Base-by-base conservation (phyloP, 1,140 invertebrate genomes). In the Drosophila carrolli region DNA sequence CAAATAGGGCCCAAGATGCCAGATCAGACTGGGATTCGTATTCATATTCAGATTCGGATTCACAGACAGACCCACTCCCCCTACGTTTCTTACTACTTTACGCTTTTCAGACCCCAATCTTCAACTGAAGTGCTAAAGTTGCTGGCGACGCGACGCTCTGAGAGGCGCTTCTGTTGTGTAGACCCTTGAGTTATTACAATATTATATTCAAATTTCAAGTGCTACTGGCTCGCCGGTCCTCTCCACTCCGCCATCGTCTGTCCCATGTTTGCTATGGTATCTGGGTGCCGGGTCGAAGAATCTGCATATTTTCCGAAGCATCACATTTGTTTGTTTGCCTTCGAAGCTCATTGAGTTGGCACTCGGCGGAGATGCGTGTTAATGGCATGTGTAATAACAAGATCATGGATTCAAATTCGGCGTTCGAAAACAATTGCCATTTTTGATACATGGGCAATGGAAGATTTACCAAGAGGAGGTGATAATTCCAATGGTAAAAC, bases 91-190 rank as follows among this genome's bases (percentile, higher is more conserved):
- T n/a, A 51, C 48, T 75, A 62, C 61, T 85, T 81, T 78, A 75
- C 71, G 67, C 76, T 79, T 72, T 84, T 85, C 72, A 73, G 85
- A 81, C 75, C 78, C 74, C 55, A 40, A 10, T 38, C 43, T 75
- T 56, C 46, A 75, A 70, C 66, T 85, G 65, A 90, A 90, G 88
- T 90, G 88, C 82, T 78, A 89, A 89, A 85, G 81, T 84, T 83
- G 84, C 85, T 84, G 84, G 84, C 85, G 84, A 89, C 84, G 84
- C 83, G 79, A 86, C 81, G 77, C 81, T 78, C 85, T 90, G 85
- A 90, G 85, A 89, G 85, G 81, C 85, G 85, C 85, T 90, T 90
- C 85, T 90, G 85, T 90, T 90, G 85, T 88, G 86, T 78, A 78
- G 75, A 75, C 89, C 82, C 89, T 91, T 84, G 56, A 91, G 77